Evolutionary conservation across 2,888 invertebrate genomes (phyloP), one percentile per base, ranked within the genome.

Genomic region (Tyria jacobaeae): DNA sequence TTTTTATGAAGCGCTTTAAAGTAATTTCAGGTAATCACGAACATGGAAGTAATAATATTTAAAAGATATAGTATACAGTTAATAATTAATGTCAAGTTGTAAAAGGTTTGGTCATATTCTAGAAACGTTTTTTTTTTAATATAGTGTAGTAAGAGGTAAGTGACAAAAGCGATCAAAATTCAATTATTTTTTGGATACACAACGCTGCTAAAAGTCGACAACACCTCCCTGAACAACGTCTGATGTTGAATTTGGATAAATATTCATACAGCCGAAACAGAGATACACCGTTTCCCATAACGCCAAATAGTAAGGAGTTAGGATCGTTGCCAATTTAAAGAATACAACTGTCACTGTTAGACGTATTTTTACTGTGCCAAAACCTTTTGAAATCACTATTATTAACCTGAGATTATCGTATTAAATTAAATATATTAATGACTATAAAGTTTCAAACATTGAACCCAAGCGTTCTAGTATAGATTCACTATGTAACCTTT

Each of bases 401-500:
- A 2, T 24, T 24, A 24, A 24, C n/a, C 1, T 48, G 4, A 1
- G 15, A 10, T 24, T 24, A 4, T 48, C 48, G n/a, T n/a, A 39
- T 53, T 24, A 3, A 52, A 37, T 37, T 52, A 25, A 53, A 34
- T 24, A 24, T 35, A 15, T 35, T 21, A 21, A 21, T 12, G 10
- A 44, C 21, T 21, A 21, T 17, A 35, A 24, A 24, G 24, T 14
- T 35, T 12, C n/a, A n/a, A 51, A 53, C 44, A 59, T 53, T 59
- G 44, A 35, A 25, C 21, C 37, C 9, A 27, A 55, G 39, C 41
- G n/a, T 52, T 58, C 14, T 15, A 59, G 27, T 44, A 51, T 57
- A 59, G 52, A 62, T 67, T 66, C 65, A 68, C 21, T 62, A 48
- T 73, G 37, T 67, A 58, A 64, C 61, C 62, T 71, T 73, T 67